Evolutionary conservation across 1,140 invertebrate species (phyloP), one percentile per base, ranked within the genome.

Genomic region (Eupristina koningsbergeri): DNA sequence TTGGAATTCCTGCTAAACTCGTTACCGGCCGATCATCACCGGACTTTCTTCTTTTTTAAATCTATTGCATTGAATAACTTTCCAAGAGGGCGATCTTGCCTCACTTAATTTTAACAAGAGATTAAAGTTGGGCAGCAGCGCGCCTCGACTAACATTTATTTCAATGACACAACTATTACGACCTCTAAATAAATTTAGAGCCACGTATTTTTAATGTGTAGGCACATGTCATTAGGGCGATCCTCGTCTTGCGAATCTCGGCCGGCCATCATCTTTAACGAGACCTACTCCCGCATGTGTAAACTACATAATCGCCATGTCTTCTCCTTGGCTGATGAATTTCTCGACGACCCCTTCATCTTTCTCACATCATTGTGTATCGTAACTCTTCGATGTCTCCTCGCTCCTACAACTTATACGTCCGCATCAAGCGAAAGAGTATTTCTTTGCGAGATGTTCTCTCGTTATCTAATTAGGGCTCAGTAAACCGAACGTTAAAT

Each of bases 401-500:
- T n/a, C n/a, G n/a, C n/a, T n/a, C n/a, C 58, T 31, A 22, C 26
- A 58, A 31, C 19, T 61, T 71, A 39, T 73, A 58, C n/a, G 69
- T 8, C 36, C 58, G 64, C 45, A n/a, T 39, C 19, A 39, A 58
- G 22, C 73, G 19, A 45, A 17, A 29, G 45, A 29, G 73, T 9
- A 22, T n/a, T n/a, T n/a, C n/a, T n/a, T n/a, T n/a, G n/a, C 41
- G 47, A 67, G 74, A 67, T 45, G 61, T 47, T 41, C 63, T 71
- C 75, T 78, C n/a, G 41, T 83, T 75, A 67, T 77, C 73, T 77
- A 77, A 77, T 83, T 83, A 83, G 29, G 80, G 61, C 47, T 63
- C 17, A n/a, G 26, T 58, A 29, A 63, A 29, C 39, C 11, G 39
- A 79, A 47, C 22, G 76, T 53, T 39, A 45, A 39, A 45, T 22